Evolutionary conservation across 2,797 vertebrate genomes (phyloP), one percentile per base, ranked within the genome.

Genomic region (Rhinogobio ventralis): DNA sequence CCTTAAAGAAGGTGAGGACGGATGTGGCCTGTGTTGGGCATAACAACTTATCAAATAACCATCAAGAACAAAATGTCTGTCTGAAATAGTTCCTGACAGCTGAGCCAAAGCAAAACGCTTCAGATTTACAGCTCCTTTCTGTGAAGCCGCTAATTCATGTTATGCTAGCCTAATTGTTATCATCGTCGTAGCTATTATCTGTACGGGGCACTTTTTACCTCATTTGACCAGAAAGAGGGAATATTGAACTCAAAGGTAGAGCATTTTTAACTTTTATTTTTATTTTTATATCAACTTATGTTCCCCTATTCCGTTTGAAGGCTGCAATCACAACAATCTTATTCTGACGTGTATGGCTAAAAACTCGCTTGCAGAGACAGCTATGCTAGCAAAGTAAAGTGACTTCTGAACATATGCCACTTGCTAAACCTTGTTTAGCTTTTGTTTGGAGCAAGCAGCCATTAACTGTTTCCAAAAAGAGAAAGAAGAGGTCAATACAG

Each of bases 291-390:
- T 55, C 15, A 60, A 45, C 20, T 75, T n/a, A 28, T 60, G 8
- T 39, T n/a, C 13, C 51, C 30, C 15, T 19, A 49, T 79, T 79
- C 60, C 23, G 10, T 77, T 62, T 77, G 25, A 79, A 45, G 75
- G 15, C 39, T 62, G 9, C 45, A n/a, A 78, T 62, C 75, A 78
- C 5, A 78, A 62, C n/a, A 45, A 45, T 62, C n/a, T 13, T n/a
- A 45, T 28, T 79, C 17, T 8, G 76, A 23, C 39, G 46, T 4
- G 42, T 46, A 8, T 7, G 11, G 39, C n/a, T 14, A 20, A 62
- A n/a, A 62, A 2, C 8, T 78, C 15, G 2, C 36, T 45, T 4
- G n/a, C 20, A 46, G 14, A 72, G 20, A 25, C 23, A 25, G 69
- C 14, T 28, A 14, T 1, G 7, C 23, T 4, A 46, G 17, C 39